Evolutionary conservation across 2,888 invertebrate genomes (phyloP).

Genomic region (Kuschelorhynchus macadamiae): DNA sequence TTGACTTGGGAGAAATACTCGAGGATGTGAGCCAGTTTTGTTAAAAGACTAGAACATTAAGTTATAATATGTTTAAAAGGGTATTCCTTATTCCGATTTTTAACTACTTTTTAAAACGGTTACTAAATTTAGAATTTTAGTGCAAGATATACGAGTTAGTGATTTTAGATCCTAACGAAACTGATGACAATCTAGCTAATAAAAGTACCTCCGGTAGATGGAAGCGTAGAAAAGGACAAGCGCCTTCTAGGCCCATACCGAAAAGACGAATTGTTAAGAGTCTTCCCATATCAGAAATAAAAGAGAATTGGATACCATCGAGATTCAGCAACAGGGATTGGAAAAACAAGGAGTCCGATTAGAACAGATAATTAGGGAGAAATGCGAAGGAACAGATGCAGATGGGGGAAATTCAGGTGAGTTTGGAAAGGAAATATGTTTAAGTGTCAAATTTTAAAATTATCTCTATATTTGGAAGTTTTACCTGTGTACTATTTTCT

Average conservation of each 20-base stretch:
- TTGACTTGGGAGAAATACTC: too few relatives aligned
- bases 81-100: too few relatives aligned
- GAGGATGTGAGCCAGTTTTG: too few relatives aligned
- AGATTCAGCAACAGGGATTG: slow-evolving; percentile 88
- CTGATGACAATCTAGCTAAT: slow-evolving; percentile 57
- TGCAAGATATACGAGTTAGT: too few relatives aligned
- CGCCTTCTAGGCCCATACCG: slow-evolving; percentile 82
- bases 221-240: slow-evolving; percentile 85
- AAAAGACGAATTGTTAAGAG: slow-evolving; percentile 77
- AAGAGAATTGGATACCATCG: slow-evolving; percentile 84
- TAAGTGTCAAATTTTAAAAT: too few relatives aligned
- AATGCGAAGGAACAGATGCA: slow-evolving; percentile 80
- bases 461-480: too few relatives aligned
- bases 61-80: too few relatives aligned
- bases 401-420: slow-evolving; percentile 51
- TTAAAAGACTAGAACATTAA: too few relatives aligned
- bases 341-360: slow-evolving; percentile 93
- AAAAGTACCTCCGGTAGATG: slow-evolving; percentile 79
- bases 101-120: too few relatives aligned
- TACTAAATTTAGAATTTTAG: too few relatives aligned
- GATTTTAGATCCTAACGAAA: too few relatives aligned
- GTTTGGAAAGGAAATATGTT: neutral
- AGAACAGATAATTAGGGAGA: slow-evolving; percentile 89
- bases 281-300: slow-evolving; percentile 76
- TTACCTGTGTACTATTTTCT: too few relatives aligned